Evolutionary conservation across 2,888 invertebrate species (phyloP).

Genomic region (Yponomeuta sedellus): DNA sequence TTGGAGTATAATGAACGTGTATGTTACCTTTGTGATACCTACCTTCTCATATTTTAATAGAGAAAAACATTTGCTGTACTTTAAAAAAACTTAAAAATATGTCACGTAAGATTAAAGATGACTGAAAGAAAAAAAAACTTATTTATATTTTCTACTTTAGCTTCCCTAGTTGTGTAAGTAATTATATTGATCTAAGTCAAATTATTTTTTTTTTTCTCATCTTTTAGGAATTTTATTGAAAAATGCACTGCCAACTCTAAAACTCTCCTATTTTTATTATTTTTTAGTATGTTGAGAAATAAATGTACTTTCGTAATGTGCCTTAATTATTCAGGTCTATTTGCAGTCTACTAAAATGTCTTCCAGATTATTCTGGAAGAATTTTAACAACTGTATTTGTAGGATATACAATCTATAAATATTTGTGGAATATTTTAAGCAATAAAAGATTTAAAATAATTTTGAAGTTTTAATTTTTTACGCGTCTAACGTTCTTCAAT

Average conservation of each 20-base stretch:
- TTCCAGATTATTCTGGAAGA: background rate
- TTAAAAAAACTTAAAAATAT: background rate
- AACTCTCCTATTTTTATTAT: slow-evolving; percentile 29
- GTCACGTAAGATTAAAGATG: slow-evolving; percentile 21
- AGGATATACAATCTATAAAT: background rate
- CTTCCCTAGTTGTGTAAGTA: slow-evolving; percentile 4
- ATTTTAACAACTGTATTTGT: background rate
- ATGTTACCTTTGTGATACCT: slow-evolving; percentile 23
- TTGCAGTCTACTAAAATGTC: background rate
- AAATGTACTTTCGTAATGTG: slow-evolving; percentile 36
- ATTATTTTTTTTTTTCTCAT: slow-evolving; percentile 16
- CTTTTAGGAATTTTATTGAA: slow-evolving; percentile 10
- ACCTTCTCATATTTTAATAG: slow-evolving; percentile 8
- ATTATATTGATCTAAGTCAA: slow-evolving; percentile 18
- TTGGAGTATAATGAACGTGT: background rate
- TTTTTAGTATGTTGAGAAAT: background rate
- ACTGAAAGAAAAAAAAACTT: slow-evolving; percentile 34
- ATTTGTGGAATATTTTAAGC: slow-evolving; percentile 6
- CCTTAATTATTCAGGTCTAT: slow-evolving; percentile 42
- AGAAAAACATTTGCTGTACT: background rate
- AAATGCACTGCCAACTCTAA: slow-evolving; percentile 47
- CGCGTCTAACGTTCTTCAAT: too few species aligned
- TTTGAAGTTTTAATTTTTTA: background rate
- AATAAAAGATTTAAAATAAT: background rate
- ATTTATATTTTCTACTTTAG: slow-evolving; percentile 12